phyloP scores from a whole-genome alignment of 2,797 vertebrate genomes.

The Sebastes trivittatus region DNA sequence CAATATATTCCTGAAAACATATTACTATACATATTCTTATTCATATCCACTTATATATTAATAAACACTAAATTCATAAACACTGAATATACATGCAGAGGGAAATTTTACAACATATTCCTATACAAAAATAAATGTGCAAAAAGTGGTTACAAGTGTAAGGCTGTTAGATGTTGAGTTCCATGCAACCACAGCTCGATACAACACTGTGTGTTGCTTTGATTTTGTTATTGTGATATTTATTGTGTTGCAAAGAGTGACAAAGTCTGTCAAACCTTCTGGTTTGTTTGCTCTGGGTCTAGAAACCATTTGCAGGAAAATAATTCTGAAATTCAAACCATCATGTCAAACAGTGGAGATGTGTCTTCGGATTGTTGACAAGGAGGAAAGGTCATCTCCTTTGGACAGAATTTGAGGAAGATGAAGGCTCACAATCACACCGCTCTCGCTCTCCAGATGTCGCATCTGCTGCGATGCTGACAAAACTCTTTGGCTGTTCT shows the following conservation, averaged over 20 bases:
- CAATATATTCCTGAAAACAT: not conserved
- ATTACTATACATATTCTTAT: not conserved
- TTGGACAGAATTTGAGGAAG: not conserved
- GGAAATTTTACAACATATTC: too few species aligned
- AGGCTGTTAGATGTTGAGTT: not conserved
- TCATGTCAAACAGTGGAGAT: slow-evolving; percentile 35
- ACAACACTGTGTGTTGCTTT: not conserved
- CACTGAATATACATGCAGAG: not conserved
- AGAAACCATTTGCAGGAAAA: slow-evolving; percentile 53
- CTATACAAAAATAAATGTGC: too few species aligned
- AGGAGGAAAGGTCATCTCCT: not conserved
- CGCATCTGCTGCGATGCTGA: slow-evolving; percentile 10
- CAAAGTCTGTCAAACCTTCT: not conserved
- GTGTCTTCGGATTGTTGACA: not conserved
- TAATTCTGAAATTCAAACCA: slow-evolving; percentile 37
- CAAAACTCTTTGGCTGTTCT: not conserved
- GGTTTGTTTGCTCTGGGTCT: slow-evolving; percentile 28
- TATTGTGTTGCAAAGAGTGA: not conserved
- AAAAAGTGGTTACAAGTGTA: not conserved
- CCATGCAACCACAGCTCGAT: not conserved
- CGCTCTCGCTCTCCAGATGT: slow-evolving; percentile 7
- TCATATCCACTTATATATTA: not conserved
- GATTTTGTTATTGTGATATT: not conserved
- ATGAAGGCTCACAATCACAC: not conserved
- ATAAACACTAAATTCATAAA: not conserved